A percentile compares a stretch with the other conserved stretches of the same genome.
Evolutionary conservation across 2,888 invertebrate genomes (phyloP).

Genomic region (Lepeophtheirus nordmannii): DNA sequence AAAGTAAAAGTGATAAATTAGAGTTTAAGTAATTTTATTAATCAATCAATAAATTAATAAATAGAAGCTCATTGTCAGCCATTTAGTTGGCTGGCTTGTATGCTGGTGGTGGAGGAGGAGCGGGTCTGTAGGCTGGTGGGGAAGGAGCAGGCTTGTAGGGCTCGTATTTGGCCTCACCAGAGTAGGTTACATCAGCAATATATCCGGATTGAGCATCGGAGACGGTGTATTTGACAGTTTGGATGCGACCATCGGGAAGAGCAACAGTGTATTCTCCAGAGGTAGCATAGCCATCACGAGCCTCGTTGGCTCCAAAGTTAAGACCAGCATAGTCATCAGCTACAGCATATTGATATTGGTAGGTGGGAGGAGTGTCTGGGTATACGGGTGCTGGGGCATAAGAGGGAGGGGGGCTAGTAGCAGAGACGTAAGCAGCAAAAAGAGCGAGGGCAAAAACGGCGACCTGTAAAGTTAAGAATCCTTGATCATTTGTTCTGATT

Average conservation of each 20-base stretch:
- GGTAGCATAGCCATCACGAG: slow-evolving; percentile 11
- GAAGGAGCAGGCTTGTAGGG: slow-evolving; percentile 18
- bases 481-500: background rate
- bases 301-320: slow-evolving; percentile 9
- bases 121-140: slow-evolving; percentile 5
- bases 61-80: too few relatives aligned
- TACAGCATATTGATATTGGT: slow-evolving; percentile 16
- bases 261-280: slow-evolving; percentile 9
- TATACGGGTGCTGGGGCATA: slow-evolving; percentile 6
- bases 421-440: background rate
- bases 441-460: background rate
- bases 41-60: too few relatives aligned
- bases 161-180: slow-evolving; percentile 11
- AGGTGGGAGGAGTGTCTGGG: background rate
- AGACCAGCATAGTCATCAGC: slow-evolving; percentile 10
- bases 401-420: background rate
- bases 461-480: background rate
- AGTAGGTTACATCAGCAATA: slow-evolving; percentile 9
- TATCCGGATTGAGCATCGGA: slow-evolving; percentile 18
- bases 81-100: slow-evolving; percentile 1
- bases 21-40: too few relatives aligned
- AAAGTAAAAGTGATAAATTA: too few relatives aligned
- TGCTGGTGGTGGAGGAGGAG: background rate
- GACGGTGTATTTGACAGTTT: slow-evolving; percentile 6
- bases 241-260: slow-evolving; percentile 12